Percentiles rank a stretch among this genome's conserved stretches.
phyloP scores from a whole-genome alignment of 2,888 invertebrate genomes.

The Eurytoma adleriae region DNA sequence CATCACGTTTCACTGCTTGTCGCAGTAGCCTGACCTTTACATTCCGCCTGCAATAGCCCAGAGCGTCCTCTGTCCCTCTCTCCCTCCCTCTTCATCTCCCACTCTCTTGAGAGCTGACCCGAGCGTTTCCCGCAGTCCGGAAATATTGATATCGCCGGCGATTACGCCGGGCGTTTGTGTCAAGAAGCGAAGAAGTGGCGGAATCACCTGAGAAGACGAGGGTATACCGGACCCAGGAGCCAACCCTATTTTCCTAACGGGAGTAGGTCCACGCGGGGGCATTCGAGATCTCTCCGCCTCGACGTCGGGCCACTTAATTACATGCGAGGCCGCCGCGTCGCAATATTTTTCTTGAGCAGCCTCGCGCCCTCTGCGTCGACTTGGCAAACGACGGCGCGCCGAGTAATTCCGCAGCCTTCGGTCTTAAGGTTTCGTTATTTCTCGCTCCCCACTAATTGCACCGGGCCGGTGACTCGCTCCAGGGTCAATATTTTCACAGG shows the following conservation, averaged over 20 bases:
- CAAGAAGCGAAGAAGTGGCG: not conserved
- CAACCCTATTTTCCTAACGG: constrained; percentile 22
- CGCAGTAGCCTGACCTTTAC: not conserved
- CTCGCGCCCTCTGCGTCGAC: not conserved
- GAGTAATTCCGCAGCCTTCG: not conserved
- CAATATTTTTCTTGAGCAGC: constrained; percentile 37
- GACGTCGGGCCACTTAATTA: constrained; percentile 36
- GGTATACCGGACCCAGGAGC: not conserved
- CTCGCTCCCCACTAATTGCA: constrained; percentile 7
- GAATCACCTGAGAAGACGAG: not conserved
- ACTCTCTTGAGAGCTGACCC: constrained; percentile 66
- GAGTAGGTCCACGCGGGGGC: not conserved
- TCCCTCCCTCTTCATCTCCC: constrained; percentile 5
- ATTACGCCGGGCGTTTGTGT: constrained; percentile 39
- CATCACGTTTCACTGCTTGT: no score
- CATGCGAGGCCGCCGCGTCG: constrained; percentile 13
- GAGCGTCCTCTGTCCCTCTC: not conserved
- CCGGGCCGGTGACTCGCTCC: not conserved
- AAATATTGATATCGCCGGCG: constrained; percentile 67
- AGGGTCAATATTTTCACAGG: constrained; percentile 25
- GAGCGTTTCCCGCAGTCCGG: constrained; percentile 64
- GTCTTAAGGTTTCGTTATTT: not conserved
- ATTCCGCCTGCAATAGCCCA: not conserved
- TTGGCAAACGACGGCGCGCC: not conserved
- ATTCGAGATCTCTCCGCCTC: not conserved